Evolutionary conservation across 2,113 vertebrate species (phyloP).

Genomic region (Narcine bancroftii): DNA sequence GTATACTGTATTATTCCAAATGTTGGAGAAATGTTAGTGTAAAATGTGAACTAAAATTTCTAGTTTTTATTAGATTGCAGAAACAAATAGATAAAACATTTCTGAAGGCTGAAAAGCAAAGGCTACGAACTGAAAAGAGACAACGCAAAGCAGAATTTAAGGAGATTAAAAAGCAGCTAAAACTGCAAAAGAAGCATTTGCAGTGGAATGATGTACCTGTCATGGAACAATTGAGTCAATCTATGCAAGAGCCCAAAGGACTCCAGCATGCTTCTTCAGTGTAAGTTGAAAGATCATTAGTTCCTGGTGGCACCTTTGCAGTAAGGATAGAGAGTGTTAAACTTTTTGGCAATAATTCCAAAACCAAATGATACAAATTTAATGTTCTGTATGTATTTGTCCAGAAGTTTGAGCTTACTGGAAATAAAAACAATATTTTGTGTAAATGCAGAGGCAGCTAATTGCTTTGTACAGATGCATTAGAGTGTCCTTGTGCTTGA

Average conservation of each 20-base stretch:
- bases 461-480: too few relatives aligned
- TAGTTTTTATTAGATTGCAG: conserved; percentile 67
- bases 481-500: too few relatives aligned
- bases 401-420: background rate
- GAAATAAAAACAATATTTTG: too few relatives aligned
- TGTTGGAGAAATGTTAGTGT: background rate
- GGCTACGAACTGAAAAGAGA: conserved; percentile 85
- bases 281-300: conserved; percentile 49
- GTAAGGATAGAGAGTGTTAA: background rate
- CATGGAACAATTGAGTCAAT: conserved; percentile 51
- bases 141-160: conserved; percentile 91
- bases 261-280: conserved; percentile 49
- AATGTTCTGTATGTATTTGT: background rate
- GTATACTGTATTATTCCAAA: background rate
- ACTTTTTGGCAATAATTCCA: background rate
- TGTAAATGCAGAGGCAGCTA: too few relatives aligned
- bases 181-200: conserved; percentile 84
- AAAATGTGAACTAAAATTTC: background rate
- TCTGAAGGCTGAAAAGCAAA: conserved; percentile 89
- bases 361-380: background rate
- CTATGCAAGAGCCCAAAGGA: conserved; percentile 56
- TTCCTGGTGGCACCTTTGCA: background rate
- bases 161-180: conserved; percentile 93
- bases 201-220: conserved; percentile 76
- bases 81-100: conserved; percentile 88